Evolutionary conservation across 2,113 vertebrate genomes (phyloP).

Genomic region (Triplophysa siluroides): DNA sequence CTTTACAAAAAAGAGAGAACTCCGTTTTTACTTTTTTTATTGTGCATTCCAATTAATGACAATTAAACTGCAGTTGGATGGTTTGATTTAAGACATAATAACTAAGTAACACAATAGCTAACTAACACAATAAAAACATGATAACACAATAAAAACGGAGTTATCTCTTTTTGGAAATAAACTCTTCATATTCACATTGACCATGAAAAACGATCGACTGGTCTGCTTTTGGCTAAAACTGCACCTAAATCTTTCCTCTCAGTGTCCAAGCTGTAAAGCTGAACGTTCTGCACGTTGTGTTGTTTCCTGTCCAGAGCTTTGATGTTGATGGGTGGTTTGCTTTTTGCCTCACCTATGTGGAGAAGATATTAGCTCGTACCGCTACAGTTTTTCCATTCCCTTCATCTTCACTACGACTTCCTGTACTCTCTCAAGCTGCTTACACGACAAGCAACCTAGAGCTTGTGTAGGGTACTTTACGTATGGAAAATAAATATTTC

Average conservation of each 20-base stretch:
- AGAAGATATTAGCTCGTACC: constrained; percentile 50
- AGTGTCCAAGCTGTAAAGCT: constrained; percentile 38
- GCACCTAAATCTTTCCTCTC: not conserved
- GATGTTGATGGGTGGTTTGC: constrained; percentile 48
- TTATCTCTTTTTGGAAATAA: no score
- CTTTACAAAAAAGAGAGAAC: no score
- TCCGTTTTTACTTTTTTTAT: no score
- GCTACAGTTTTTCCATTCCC: constrained; percentile 47
- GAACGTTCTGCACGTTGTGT: constrained; percentile 4
- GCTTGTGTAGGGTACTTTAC: constrained; percentile 20
- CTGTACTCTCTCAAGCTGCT: constrained; percentile 42
- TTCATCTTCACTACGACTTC: constrained; percentile 50
- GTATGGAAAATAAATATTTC: constrained; percentile 30
- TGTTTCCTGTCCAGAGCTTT: constrained; percentile 54
- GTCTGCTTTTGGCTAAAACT: not conserved
- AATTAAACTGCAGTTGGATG: not conserved
- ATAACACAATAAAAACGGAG: no score
- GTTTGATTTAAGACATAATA: no score
- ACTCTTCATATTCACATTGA: no score
- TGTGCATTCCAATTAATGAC: no score
- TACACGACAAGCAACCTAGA: constrained; percentile 16
- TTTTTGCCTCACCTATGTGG: constrained; percentile 36
- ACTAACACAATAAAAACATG: no score
- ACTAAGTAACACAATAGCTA: no score
- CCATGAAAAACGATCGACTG: not conserved